Evolutionary conservation across 2,888 invertebrate genomes (phyloP), one percentile per base, ranked within the genome.

Genomic region (Sinelater perroti): DNA sequence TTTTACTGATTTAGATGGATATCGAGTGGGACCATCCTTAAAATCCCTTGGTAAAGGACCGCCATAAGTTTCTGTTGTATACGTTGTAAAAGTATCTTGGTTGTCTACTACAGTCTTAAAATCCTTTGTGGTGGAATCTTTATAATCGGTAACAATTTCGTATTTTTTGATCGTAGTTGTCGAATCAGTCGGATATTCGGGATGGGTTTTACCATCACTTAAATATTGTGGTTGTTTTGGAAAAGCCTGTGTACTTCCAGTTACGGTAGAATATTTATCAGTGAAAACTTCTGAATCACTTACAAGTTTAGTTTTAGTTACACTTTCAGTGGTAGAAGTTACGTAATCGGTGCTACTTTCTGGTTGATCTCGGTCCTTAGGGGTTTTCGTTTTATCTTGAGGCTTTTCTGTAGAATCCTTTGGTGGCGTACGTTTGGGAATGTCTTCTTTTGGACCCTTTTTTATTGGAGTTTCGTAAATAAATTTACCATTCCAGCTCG

Each of bases 401-500:
- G 46, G 18, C 26, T 8, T 21, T n/a, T 30, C 30, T 10, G 11
- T 10, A 35, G 13, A 35, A 35, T 38, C 38, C 3, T 24, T 42
- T 0, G 51, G 14, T 16, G 44, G 11, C 8, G 26, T 16, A 11
- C 33, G 40, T 26, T 40, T 55, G 11, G 38, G 47, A 26, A 26
- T 36, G 18, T 40, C 40, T 14, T 42, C 18, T 47, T 50, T 57
- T 44, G 40, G 47, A n/a, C 26, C 45, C 44, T 47, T 52, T 46
- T 36, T 40, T 20, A 21, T 5, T 14, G 56, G 56, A 18, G 56
- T 50, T 50, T 56, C 56, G 26, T 56, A 56, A 6, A 70, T 70
- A 53, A 78, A 78, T 53, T 74, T 62, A 16, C 78, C 79, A 63
- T 78, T 77, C 78, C 79, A 78, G 3, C 75, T 76, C 21, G 75